These are phyloP conservation scores for Zapornia atra DNA, from an alignment of 2,113 vertebrate genomes.

Conservation along the genomic window DNA sequence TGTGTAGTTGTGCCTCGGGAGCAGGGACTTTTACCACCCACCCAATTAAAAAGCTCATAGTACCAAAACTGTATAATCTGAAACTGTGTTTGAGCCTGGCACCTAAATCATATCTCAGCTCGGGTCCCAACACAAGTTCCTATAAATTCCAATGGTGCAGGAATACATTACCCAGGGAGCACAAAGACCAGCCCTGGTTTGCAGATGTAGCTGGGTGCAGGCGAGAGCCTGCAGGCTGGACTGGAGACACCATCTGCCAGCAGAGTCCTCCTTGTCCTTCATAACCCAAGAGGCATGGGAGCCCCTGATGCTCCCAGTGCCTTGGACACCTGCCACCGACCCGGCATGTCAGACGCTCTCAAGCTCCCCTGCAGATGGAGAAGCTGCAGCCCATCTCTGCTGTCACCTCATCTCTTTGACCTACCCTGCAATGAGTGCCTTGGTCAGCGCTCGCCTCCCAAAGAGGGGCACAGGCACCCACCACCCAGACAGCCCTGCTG, in stretches of 20 bases:
- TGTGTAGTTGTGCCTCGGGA: background rate
- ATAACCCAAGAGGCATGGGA: background rate
- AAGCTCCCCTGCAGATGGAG: background rate
- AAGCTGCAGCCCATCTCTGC: background rate
- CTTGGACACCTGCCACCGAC: background rate
- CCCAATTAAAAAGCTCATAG: background rate
- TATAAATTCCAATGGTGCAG: background rate
- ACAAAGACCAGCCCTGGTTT: background rate
- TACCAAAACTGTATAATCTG: background rate
- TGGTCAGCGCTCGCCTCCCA: accelerated
- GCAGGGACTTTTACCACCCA: background rate
- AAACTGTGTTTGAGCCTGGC: background rate
- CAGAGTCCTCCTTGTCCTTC: background rate
- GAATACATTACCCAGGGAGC: accelerated
- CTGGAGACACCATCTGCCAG: background rate
- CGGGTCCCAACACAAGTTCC: background rate
- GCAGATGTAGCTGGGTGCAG: background rate
- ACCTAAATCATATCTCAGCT: background rate
- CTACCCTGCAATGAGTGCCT: accelerated
- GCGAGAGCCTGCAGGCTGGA: accelerated
- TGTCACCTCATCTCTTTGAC: background rate
- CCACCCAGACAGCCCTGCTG: background rate
- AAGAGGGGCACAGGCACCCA: background rate
- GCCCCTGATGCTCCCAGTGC: background rate
- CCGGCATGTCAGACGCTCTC: background rate